A percentile compares a stretch with the other conserved stretches of the same genome.
These are phyloP conservation scores for Hirundichthys speculiger DNA, from an alignment of 2,113 vertebrate genomes.

Conservation along the genomic window DNA sequence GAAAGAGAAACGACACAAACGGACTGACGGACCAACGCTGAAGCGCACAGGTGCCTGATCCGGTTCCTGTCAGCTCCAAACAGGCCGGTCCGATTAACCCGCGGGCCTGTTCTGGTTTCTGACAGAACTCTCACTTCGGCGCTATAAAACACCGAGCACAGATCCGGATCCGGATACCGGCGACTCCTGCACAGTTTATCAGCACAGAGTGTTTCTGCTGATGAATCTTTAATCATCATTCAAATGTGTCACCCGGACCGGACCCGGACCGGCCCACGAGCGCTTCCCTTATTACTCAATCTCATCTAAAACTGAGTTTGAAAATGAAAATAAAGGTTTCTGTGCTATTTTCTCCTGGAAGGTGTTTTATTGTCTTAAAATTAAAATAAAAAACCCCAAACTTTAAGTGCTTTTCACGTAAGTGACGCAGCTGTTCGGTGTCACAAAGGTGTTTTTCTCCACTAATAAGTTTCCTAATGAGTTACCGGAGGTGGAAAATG, in stretches of 20 bases:
- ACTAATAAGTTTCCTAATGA: constrained; percentile 29
- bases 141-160: not conserved
- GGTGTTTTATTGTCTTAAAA: not conserved
- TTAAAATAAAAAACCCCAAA: not conserved
- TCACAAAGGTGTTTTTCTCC: not conserved
- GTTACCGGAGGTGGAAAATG: constrained; percentile 11
- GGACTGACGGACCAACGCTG: constrained; percentile 2
- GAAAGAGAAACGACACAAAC: no score
- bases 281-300: constrained; percentile 66
- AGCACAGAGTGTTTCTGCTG: constrained; percentile 4
- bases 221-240: constrained; percentile 34
- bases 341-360: not conserved
- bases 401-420: not conserved
- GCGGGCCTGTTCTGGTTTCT: not conserved
- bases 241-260: constrained; percentile 58
- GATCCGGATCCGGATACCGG: not conserved
- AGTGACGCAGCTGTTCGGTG: not conserved
- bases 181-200: not conserved
- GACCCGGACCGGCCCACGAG: constrained; percentile 43
- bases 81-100: not conserved
- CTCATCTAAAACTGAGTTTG: constrained; percentile 18
- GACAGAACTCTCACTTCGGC: constrained; percentile 2
- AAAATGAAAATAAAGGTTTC: not conserved
- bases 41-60: constrained; percentile 42
- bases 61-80: constrained; percentile 27